Evolutionary conservation across 1,140 invertebrate genomes (phyloP).

Genomic region (Lordiphosa mommai): DNA sequence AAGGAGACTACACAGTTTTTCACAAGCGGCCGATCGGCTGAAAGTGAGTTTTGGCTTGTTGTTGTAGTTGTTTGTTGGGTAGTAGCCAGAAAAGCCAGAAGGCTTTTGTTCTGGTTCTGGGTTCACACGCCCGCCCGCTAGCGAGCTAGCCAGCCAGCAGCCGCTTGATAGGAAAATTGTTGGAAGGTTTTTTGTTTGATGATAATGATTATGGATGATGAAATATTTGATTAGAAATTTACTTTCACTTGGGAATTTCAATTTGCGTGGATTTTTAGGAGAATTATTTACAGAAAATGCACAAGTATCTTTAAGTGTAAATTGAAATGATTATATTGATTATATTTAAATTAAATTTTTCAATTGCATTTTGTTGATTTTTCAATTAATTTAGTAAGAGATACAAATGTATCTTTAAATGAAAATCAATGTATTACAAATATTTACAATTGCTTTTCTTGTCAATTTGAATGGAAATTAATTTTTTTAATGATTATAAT

Average conservation of each 20-base stretch:
- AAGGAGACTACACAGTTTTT: constrained; percentile 29
- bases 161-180: neutral
- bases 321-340: no score
- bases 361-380: no score
- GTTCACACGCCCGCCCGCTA: constrained; percentile 62
- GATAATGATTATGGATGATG: constrained; percentile 12
- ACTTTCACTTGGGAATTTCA: constrained; percentile 1
- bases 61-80: constrained; percentile 19
- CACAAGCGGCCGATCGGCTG: constrained; percentile 12
- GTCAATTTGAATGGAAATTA: no score
- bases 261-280: neutral
- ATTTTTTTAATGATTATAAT: no score
- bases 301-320: no score
- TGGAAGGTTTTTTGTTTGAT: neutral
- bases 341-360: no score
- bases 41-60: constrained; percentile 59
- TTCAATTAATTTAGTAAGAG: constrained; percentile 1
- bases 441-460: no score
- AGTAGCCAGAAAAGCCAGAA: constrained; percentile 18
- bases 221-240: constrained; percentile 1
- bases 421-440: no score
- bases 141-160: neutral
- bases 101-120: constrained; percentile 13
- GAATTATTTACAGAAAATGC: no score
- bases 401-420: neutral